A percentile compares a stretch with the other conserved stretches of the same genome.
Conservation (phyloP, 2,113 vertebrate species). For the Oreotrochilus melanogaster region DNA sequence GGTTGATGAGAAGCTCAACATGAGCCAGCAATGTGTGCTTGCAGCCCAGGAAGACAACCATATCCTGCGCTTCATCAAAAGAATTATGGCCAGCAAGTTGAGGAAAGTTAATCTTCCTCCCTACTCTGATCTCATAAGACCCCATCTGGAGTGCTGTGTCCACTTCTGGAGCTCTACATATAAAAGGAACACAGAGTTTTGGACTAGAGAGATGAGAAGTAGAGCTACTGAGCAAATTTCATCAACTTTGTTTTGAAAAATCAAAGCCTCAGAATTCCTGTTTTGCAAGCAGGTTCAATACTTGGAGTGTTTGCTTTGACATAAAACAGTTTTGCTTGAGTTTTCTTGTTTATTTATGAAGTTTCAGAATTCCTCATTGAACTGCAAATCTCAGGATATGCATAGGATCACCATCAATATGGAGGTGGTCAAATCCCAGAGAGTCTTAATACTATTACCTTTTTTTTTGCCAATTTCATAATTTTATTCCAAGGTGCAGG, state of each 20-base stretch:
- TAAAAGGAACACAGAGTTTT: neutral
- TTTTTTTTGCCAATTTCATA: neutral
- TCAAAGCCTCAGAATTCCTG: neutral
- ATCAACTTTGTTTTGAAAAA: neutral
- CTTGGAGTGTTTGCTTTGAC: neutral
- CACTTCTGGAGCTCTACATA: too few relatives aligned
- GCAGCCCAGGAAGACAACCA: too few relatives aligned
- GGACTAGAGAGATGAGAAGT: neutral
- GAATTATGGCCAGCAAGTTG: too few relatives aligned
- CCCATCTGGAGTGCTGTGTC: too few relatives aligned
- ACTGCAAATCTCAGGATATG: neutral
- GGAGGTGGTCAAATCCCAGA: neutral
- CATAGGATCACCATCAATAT: neutral
- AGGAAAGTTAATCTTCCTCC: too few relatives aligned
- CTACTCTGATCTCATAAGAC: too few relatives aligned
- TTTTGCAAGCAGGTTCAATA: neutral
- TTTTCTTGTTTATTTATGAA: neutral
- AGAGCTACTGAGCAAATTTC: neutral
- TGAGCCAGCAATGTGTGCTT: too few relatives aligned
- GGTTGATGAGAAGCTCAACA: too few relatives aligned
- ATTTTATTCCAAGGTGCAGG: neutral
- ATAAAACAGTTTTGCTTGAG: neutral
- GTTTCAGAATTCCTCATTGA: neutral
- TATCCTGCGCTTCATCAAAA: too few relatives aligned
- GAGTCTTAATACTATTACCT: neutral